Evolutionary conservation across 2,888 invertebrate genomes (phyloP), one percentile per base, ranked within the genome.

Genomic region (Apomyelois bistriatella): DNA sequence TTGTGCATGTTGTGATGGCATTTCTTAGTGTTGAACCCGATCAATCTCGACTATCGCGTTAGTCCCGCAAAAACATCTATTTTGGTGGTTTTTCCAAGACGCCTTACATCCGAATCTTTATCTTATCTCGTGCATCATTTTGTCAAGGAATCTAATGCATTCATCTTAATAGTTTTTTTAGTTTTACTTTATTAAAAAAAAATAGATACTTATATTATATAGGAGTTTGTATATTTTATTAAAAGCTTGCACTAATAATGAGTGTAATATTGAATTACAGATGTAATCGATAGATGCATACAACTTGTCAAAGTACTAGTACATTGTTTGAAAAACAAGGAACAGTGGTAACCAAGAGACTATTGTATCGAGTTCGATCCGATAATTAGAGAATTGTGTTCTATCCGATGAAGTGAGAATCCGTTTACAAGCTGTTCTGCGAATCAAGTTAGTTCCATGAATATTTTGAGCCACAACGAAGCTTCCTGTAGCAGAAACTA

Each of bases 401-500:
- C 32, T 32, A 46, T 32, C 22, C 32, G 46, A 32, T 46, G 32
- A 46, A 32, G 46, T 32, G 15, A 10, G 10, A 46, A 32, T 32
- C 46, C 32, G 32, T 32, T 46, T 32, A 13, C 10, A 13, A 15
- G 46, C 41, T 7, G 22, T 22, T 28, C 43, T 15, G 46, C 7
- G 6, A 35, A 46, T 35, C 46, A 13, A 32, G 46, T 46, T 46
- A 46, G 15, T 35, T 16, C 16, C 32, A 46, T 46, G 46, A 46
- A 46, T 46, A 46, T 16, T n/a, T 9, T 22, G 22, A 15, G 13
- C 22, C 15, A 38, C 15, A 12, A 0, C 48, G 12, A 56, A 49
- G 57, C 46, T 53, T 61, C 58, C 55, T 54, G 46, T 47, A 74
- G 74, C 17, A 10, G 10, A 2, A 22, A 22, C 22, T 22, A 5